Evolutionary conservation across 2,797 vertebrate genomes (phyloP).

Genomic region (Valencia hispanica): DNA sequence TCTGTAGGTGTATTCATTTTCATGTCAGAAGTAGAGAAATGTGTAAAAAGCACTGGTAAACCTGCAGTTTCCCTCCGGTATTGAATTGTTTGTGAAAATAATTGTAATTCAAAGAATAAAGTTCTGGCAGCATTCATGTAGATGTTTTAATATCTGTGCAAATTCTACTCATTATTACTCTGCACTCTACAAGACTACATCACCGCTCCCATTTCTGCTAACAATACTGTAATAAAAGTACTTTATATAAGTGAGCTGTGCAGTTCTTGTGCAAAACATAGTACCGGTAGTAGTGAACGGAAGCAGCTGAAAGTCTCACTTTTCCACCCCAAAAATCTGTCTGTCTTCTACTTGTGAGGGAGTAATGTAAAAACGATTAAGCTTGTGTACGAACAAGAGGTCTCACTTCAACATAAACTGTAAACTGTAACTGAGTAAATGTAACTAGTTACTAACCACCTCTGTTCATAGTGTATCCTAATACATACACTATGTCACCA

Average conservation of each 20-base stretch:
- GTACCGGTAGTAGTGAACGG: not conserved
- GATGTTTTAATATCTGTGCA: not conserved
- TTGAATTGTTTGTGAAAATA: not conserved
- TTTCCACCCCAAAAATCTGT: not conserved
- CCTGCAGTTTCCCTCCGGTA: not conserved
- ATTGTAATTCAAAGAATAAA: not conserved
- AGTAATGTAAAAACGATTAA: too few species aligned
- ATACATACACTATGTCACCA: not conserved
- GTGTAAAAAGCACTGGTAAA: not conserved
- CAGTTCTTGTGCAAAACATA: not conserved
- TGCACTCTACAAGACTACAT: not conserved
- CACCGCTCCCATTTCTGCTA: not conserved
- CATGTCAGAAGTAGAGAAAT: not conserved
- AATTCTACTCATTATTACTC: not conserved
- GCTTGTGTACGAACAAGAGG: too few species aligned
- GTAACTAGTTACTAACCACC: too few species aligned
- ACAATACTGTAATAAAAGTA: not conserved
- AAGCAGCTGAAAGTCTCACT: not conserved
- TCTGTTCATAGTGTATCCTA: not conserved
- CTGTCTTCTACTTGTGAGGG: not conserved
- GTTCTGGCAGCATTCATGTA: not conserved
- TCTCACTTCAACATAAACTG: too few species aligned
- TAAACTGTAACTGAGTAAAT: too few species aligned
- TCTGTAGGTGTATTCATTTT: not conserved
- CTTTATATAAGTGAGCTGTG: not conserved